Evolutionary conservation across 2,113 vertebrate genomes (phyloP), one percentile per base, ranked within the genome.

Genomic region (Orientallactaga bullata): DNA sequence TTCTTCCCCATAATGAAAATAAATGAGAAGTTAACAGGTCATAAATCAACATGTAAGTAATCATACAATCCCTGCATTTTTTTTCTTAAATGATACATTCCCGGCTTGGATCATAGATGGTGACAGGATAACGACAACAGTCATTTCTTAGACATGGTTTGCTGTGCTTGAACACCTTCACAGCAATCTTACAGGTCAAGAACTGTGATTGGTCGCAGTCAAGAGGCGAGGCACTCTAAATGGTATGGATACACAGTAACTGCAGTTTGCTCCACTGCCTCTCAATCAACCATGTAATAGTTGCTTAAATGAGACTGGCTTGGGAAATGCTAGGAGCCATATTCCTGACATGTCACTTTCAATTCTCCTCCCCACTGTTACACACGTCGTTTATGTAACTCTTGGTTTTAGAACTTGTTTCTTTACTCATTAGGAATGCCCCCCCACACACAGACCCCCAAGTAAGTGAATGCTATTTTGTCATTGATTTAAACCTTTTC

Each of bases 321-420:
- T 7, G 51, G n/a, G 83, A 91, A 69, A 80, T 58, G 35, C 73
- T 24, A 76, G 60, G 6, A 73, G 47, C 47, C 77, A 77, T 68
- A 77, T 72, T 74, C n/a, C 21, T 88, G n/a, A 24, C 32, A 32
- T 28, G 69, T 82, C n/a, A 51, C 23, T 83, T 90, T 37, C 58
- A 60, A 78, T 28, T 92, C 89, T 42, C 20, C 81, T n/a, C 5
- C 32, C 55, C 28, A 35, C 3, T 16, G 80, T 73, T 90, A 35
- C 63, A 85, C 77, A 82, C 72, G 84, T 74, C 60, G 87, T 73
- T 63, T 42, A 73, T 55, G 35, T 65, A 82, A 86, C 12, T n/a
- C 72, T 65, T 77, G 30, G 32, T 61, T 95, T 42, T 47, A 90
- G 21, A 94, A 93, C 35, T 51, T 77, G 20, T 11, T 72, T 83